These are phyloP conservation scores for Gymnodraco acuticeps DNA, from an alignment of 2,797 vertebrate genomes.

Conservation along the genomic window DNA sequence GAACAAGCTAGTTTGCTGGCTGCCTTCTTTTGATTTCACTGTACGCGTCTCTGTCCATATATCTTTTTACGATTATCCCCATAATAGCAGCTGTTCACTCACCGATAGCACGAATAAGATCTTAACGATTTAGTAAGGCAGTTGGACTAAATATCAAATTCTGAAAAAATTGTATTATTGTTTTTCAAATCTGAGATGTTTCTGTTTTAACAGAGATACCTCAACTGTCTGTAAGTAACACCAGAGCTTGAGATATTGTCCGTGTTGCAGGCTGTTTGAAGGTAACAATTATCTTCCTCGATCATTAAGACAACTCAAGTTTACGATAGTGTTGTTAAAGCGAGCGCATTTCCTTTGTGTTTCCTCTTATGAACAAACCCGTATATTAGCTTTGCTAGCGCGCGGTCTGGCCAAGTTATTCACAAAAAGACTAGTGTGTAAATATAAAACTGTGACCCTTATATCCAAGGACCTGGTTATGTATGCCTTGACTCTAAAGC, in stretches of 20 bases:
- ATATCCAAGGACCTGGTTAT: slow-evolving; percentile 14
- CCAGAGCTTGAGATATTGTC: not conserved
- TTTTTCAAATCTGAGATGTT: slow-evolving; percentile 19
- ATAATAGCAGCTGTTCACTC: slow-evolving; percentile 40
- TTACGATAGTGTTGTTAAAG: slow-evolving; percentile 22
- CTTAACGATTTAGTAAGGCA: not conserved
- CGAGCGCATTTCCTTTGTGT: slow-evolving; percentile 69
- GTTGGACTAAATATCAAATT: not conserved
- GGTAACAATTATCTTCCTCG: not conserved
- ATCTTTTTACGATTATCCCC: slow-evolving; percentile 28
- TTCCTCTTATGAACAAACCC: slow-evolving; percentile 34
- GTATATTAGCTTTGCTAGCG: slow-evolving; percentile 58
- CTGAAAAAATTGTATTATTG: not conserved
- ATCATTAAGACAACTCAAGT: slow-evolving; percentile 1
- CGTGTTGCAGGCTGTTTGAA: not conserved
- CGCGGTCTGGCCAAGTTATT: slow-evolving; percentile 60
- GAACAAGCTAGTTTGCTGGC: slow-evolving; percentile 42
- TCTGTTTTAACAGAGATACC: slow-evolving; percentile 3
- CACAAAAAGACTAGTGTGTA: slow-evolving; percentile 50
- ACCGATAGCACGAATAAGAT: not conserved
- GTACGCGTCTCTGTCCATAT: slow-evolving; percentile 7
- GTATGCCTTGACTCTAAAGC: slow-evolving; percentile 29
- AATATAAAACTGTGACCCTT: slow-evolving; percentile 32
- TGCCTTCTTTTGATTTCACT: slow-evolving; percentile 41
- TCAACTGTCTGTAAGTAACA: not conserved